Evolutionary conservation across 2,113 vertebrate genomes (phyloP).

Genomic region (Opisthocomus hoazin): DNA sequence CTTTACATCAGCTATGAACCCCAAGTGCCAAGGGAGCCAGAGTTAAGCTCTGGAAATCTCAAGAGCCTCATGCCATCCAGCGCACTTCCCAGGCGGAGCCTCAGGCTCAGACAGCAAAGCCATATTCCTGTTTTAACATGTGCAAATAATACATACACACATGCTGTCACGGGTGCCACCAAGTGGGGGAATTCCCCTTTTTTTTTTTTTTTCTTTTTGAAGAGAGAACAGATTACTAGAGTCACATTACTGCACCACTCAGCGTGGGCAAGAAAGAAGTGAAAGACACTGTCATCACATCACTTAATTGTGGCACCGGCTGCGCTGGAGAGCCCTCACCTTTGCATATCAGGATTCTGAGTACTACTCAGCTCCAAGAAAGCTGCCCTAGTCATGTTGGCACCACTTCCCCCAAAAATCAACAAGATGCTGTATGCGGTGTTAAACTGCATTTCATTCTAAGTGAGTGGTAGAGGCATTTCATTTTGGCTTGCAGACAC

Average conservation of each 20-base stretch:
- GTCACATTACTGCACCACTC: background rate
- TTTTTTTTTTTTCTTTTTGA: background rate
- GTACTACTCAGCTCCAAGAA: background rate
- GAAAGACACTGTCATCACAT: background rate
- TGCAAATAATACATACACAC: background rate
- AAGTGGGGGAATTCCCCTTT: background rate
- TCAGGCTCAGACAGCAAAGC: background rate
- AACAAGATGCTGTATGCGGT: background rate
- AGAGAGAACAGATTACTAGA: background rate
- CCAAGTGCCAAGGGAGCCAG: background rate
- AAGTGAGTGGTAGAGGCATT: background rate
- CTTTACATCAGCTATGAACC: background rate
- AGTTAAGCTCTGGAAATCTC: background rate
- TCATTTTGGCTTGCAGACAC: background rate
- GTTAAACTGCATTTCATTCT: background rate
- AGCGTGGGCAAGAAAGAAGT: background rate
- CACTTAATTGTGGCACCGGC: background rate
- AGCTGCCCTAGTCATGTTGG: background rate
- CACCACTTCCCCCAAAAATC: background rate
- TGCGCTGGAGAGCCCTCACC: background rate
- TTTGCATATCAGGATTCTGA: background rate
- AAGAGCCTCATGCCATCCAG: background rate
- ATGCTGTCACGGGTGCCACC: background rate
- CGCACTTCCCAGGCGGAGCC: background rate
- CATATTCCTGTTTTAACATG: background rate